These are phyloP conservation scores for Fringilla coelebs DNA, from an alignment of 2,797 vertebrate species.

Conservation along the genomic window DNA sequence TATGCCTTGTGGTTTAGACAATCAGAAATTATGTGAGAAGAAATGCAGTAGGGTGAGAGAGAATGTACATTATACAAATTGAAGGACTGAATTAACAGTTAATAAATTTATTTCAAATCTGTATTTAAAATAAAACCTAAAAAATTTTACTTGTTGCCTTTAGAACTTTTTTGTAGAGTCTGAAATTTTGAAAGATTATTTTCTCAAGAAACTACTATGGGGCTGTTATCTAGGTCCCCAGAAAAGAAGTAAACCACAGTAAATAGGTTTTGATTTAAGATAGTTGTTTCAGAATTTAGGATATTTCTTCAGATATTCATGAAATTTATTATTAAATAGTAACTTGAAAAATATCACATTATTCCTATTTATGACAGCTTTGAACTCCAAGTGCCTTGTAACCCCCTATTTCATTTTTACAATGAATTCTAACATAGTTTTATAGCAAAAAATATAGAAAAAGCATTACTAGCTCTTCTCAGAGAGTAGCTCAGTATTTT, in stretches of 20 bases:
- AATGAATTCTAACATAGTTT: background rate
- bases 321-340: background rate
- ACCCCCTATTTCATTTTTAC: background rate
- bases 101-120: background rate
- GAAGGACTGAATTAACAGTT: background rate
- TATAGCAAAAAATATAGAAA: background rate
- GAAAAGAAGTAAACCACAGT: background rate
- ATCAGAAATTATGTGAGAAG: background rate
- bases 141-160: background rate
- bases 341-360: background rate
- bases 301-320: background rate
- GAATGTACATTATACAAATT: background rate
- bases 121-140: background rate
- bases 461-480: background rate
- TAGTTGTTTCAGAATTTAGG: background rate
- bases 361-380: background rate
- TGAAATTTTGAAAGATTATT: background rate
- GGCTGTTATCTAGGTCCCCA: background rate
- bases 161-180: background rate
- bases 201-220: background rate
- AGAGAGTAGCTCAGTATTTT: background rate
- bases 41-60: background rate
- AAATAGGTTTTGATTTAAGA: background rate
- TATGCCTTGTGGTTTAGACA: background rate
- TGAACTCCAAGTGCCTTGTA: background rate